A percentile compares a stretch with the other conserved stretches of the same genome.
phyloP scores from a whole-genome alignment of 2,113 vertebrate species.

The Fulica atra region DNA sequence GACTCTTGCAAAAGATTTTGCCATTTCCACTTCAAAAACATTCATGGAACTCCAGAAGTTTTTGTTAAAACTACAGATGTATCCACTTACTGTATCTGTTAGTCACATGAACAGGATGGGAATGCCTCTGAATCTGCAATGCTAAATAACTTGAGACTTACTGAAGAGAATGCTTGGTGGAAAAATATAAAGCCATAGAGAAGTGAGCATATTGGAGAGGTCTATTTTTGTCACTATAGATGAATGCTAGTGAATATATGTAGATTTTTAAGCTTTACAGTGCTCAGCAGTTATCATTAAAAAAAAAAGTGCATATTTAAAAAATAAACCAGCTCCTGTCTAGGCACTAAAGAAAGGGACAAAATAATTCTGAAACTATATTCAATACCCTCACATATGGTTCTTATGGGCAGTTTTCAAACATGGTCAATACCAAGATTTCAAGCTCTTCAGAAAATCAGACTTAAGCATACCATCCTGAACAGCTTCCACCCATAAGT shows the following conservation, averaged over 20 bases:
- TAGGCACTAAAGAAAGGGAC: neutral
- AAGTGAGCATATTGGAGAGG: neutral
- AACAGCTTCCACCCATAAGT: neutral
- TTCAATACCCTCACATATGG: neutral
- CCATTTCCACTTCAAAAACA: constrained; percentile 17
- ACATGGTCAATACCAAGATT: neutral
- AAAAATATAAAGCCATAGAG: neutral
- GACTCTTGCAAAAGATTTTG: neutral
- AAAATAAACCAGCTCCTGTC: neutral
- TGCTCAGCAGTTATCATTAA: neutral
- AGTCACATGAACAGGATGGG: neutral
- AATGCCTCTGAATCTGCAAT: constrained; percentile 23
- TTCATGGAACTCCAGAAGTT: neutral
- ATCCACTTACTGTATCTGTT: constrained; percentile 1
- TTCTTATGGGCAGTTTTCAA: neutral
- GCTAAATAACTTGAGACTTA: neutral
- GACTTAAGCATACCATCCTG: neutral
- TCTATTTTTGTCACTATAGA: constrained; percentile 19
- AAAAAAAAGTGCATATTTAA: neutral
- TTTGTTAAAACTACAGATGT: constrained; percentile 19
- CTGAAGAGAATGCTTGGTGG: neutral
- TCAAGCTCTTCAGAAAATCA: neutral
- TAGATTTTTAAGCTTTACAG: neutral
- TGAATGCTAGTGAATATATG: neutral
- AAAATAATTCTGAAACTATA: neutral